These are phyloP conservation scores for Setipinna tenuifilis DNA, from an alignment of 2,797 vertebrate genomes.

Conservation along the genomic window DNA sequence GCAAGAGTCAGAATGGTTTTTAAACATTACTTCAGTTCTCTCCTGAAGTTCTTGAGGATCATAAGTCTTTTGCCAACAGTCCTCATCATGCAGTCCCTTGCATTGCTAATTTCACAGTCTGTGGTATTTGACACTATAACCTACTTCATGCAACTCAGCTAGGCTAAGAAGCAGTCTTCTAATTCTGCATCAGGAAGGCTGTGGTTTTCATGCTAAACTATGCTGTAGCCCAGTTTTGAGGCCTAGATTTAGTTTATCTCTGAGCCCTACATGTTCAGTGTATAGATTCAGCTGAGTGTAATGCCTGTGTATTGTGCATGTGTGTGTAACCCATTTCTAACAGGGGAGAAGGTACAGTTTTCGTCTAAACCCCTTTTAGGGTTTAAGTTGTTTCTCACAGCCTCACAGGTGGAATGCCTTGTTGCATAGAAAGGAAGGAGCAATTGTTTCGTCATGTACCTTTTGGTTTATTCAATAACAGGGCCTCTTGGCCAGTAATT, in stretches of 20 bases:
- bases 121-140: background rate
- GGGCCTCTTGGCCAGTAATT: background rate
- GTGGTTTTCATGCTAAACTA: background rate
- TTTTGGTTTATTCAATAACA: background rate
- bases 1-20: background rate
- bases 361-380: background rate
- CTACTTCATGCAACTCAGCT: background rate
- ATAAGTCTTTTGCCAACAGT: no score
- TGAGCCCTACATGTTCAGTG: background rate
- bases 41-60: no score
- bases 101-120: background rate
- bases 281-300: background rate
- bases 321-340: background rate
- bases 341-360: background rate
- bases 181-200: background rate
- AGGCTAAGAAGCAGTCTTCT: background rate
- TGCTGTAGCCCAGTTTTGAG: background rate
- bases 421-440: background rate
- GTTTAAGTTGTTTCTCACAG: background rate
- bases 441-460: background rate
- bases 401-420: background rate
- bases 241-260: background rate
- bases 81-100: no score
- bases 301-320: background rate
- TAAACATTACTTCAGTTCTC: background rate